Base-by-base conservation (phyloP, 2,113 vertebrate species). In the Gallinago paraguaiae region DNA sequence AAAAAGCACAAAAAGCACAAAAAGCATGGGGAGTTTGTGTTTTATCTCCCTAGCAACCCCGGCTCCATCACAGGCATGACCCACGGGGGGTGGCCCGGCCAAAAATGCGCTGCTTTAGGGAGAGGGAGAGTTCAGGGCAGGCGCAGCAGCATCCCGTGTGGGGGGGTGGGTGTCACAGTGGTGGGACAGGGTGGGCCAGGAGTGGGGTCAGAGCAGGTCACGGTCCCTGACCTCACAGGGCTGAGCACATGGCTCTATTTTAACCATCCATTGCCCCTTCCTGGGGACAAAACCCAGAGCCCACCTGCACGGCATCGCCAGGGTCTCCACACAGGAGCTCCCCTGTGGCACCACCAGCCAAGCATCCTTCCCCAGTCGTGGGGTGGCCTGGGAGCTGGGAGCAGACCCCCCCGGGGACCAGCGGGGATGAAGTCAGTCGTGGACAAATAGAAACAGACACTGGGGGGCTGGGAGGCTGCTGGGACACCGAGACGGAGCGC, bases 21-120 rank as follows among this genome's bases (percentile, higher is more conserved):
- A 96, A 91, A 64, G 71, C 93, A 12, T 50, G 2, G 19, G 17
- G 63, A 83, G 93, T 92, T 96, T 88, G 81, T 94, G 84, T 95
- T 96, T 93, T 67, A 92, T 90, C 88, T 90, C 90, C 92, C 82
- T 75, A 89, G 94, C 81, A 96, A 94, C 89, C 13, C 63, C 39
- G 16, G 90, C 86, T 78, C 91, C 72, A 30, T n/a, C 81, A 19
- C 78, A 69, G 75, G 59, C 37, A 31, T 6, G 53, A 51, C 90
- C 53, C 60, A 6, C 17, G 43, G 71, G 43, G 76, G 53, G 23
- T 5, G 19, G 90, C 46, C 28, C 2, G 4, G 93, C 94, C 80
- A 79, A 60, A 77, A 77, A 31, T 0, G 1, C 1, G 45, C 63
- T 13, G 80, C 71, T 31, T 51, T 3, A 1, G 46, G 35, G 61